Evolutionary conservation across 2,888 invertebrate genomes (phyloP), one percentile per base, ranked within the genome.

Genomic region (Lepidonotus clava): DNA sequence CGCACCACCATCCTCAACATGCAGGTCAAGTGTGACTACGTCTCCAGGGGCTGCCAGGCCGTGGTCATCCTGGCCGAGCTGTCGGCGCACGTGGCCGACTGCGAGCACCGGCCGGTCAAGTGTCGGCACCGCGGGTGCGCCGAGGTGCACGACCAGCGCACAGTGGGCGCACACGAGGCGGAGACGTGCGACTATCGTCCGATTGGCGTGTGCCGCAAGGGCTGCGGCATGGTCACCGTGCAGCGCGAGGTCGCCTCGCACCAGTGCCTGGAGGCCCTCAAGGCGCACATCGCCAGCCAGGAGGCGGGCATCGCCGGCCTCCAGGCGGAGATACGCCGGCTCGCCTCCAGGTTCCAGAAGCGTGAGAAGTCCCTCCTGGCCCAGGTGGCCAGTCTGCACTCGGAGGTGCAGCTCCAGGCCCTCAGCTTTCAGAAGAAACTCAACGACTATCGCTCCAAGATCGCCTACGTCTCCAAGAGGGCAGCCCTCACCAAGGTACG

Each of bases 11-110:
- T 92, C 40, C 88, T 91, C 0, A 90, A 91, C 67, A 90, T 91
- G 90, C 90, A 90, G 87, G 92, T 92, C 0, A 87, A 88, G 8
- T 92, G 92, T 85, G 91, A 92, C 41, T 92, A 88, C 86, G 88
- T 87, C 4, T 88, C 87, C 11, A 86, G 88, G 18, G 92, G 92
- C 6, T 92, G 92, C 86, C 85, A 32, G 0, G 88, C 89, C 40
- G 87, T 90, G 18, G 83, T 91, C 38, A 77, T 89, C 36, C 89
- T 92, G 34, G 87, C 88, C n/a, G 91, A 91, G 83, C 86, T 91
- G 24, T 76, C 89, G 14, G 67, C 76, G 21, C 92, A 92, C 86
- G 87, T 87, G 0, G 89, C 89, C 61, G 89, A 87, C 18, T 92
- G 92, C 80, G 87, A 80, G 24, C 89, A 88, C 83, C 88, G 91